These are phyloP conservation scores for Bunonema sp. DNA, from an alignment of 2,888 invertebrate genomes.

Conservation along the genomic window DNA sequence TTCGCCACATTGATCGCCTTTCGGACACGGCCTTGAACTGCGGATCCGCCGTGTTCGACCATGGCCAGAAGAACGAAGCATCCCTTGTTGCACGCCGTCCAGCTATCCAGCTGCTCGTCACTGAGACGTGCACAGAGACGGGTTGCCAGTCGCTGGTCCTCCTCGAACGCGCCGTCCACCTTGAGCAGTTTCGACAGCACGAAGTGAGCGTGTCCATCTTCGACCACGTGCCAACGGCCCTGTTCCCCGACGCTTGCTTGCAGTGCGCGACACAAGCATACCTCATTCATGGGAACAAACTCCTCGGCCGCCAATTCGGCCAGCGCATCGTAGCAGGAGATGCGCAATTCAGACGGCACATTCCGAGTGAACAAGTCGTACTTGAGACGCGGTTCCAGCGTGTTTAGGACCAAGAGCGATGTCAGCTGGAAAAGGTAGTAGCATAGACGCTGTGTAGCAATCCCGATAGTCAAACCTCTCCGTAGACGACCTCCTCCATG, in stretches of 20 bases:
- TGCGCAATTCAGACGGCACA: slow-evolving; percentile 15
- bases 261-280: no score
- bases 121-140: slow-evolving; percentile 16
- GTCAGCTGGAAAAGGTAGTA: no score
- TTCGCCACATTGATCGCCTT: slow-evolving; percentile 12
- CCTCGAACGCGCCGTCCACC: slow-evolving; percentile 7
- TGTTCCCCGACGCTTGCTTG: no score
- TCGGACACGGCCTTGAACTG: slow-evolving; percentile 11
- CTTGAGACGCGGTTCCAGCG: slow-evolving; percentile 11
- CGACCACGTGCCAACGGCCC: slow-evolving; percentile 10
- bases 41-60: slow-evolving; percentile 18
- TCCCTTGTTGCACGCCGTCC: slow-evolving; percentile 32
- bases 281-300: slow-evolving; percentile 35
- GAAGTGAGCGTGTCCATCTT: slow-evolving; percentile 13
- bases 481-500: slow-evolving; percentile 28
- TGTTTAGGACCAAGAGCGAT: slow-evolving; percentile 13
- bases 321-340: slow-evolving; percentile 25
- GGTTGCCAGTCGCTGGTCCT: slow-evolving; percentile 19
- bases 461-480: no score
- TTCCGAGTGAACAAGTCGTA: slow-evolving; percentile 21
- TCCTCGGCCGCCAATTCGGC: slow-evolving; percentile 25
- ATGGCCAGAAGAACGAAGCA: slow-evolving; percentile 31
- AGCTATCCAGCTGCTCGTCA: slow-evolving; percentile 17
- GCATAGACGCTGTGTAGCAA: no score
- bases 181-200: slow-evolving; percentile 10